Percentiles rank a stretch among this genome's conserved stretches.
These are phyloP conservation scores for Cherax destructor DNA, from an alignment of 1,140 invertebrate species.

Conservation along the genomic window DNA sequence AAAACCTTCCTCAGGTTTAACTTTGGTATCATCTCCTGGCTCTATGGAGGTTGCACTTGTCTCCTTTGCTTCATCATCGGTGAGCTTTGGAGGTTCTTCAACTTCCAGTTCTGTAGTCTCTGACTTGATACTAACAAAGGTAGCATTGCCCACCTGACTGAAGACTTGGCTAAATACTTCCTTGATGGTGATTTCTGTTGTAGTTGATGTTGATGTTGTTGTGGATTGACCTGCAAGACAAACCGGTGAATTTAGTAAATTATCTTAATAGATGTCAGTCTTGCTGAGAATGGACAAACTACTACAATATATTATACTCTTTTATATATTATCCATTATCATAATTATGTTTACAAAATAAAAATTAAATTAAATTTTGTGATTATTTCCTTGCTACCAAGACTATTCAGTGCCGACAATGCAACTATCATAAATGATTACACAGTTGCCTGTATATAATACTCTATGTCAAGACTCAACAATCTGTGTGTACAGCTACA, in stretches of 20 bases:
- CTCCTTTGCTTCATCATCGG: neutral
- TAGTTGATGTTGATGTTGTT: neutral
- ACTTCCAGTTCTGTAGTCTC: constrained; percentile 21
- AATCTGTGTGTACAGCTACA: no score
- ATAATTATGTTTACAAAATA: no score
- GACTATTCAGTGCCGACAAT: no score
- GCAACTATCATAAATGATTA: no score
- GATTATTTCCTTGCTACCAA: no score
- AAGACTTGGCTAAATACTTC: neutral
- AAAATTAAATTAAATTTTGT: no score
- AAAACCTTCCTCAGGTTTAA: neutral
- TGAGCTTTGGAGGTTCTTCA: constrained; percentile 1
- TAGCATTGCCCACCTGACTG: neutral
- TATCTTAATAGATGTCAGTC: neutral
- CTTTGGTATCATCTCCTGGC: neutral
- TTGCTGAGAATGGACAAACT: no score
- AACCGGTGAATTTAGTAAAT: neutral
- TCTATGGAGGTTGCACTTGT: neutral
- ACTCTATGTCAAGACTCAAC: no score
- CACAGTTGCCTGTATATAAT: no score
- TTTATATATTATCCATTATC: no score
- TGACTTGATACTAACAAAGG: constrained; percentile 27
- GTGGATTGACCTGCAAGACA: neutral
- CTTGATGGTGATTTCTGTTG: neutral
- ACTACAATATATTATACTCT: no score